These are phyloP conservation scores for Oncorhynchus kisutch DNA, from an alignment of 2,113 vertebrate genomes.

Conservation along the genomic window DNA sequence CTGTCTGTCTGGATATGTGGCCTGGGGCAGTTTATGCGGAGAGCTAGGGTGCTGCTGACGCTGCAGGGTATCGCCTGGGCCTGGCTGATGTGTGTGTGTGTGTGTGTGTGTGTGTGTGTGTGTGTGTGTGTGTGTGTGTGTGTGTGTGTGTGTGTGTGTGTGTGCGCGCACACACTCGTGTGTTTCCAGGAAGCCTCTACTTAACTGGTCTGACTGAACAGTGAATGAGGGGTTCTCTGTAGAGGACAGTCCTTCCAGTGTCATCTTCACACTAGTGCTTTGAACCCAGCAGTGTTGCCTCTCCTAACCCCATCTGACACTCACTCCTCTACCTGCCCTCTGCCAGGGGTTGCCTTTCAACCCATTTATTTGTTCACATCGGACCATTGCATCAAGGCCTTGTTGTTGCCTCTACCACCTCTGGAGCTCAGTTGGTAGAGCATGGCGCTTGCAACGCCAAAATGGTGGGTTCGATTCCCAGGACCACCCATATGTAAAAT, in stretches of 20 bases:
- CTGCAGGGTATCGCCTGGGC: slow-evolving; percentile 52
- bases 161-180: no score
- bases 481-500: no score
- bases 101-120: background rate
- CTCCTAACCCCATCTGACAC: background rate
- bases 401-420: slow-evolving; percentile 6
- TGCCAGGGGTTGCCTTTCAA: slow-evolving; percentile 49
- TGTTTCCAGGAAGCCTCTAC: slow-evolving; percentile 14
- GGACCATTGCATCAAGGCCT: slow-evolving; percentile 41
- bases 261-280: background rate
- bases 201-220: slow-evolving; percentile 26
- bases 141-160: slow-evolving; percentile 4
- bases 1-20: slow-evolving; percentile 27
- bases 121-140: slow-evolving; percentile 19
- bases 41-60: slow-evolving; percentile 45
- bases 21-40: slow-evolving; percentile 49
- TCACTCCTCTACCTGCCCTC: slow-evolving; percentile 32
- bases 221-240: slow-evolving; percentile 19
- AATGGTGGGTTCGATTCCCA: no score
- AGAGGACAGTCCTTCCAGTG: slow-evolving; percentile 48
- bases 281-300: background rate
- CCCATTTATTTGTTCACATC: slow-evolving; percentile 54
- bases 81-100: slow-evolving; percentile 26
- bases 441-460: no score
- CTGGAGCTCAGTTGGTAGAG: no score